These are phyloP conservation scores for Carlito syrichta DNA, from an alignment of 2,113 vertebrate genomes.

Conservation along the genomic window DNA sequence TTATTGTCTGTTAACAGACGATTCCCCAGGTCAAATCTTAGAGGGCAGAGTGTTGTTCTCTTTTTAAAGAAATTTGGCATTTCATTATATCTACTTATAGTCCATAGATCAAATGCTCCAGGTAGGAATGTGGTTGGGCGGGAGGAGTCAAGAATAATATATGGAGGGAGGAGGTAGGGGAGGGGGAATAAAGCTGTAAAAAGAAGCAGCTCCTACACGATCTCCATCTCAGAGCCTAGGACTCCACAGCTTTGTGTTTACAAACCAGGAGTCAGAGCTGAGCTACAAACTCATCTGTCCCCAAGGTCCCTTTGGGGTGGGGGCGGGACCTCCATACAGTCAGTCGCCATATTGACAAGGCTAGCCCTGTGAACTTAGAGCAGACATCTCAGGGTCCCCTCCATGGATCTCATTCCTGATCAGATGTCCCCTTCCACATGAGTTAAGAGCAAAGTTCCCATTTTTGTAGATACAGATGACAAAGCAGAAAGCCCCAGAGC, in stretches of 20 bases:
- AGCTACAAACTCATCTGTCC: not conserved
- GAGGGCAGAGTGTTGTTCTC: not conserved
- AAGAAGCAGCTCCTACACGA: not conserved
- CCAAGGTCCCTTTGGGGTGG: no score
- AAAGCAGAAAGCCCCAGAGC: not conserved
- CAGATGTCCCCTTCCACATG: not conserved
- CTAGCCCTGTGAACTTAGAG: not conserved
- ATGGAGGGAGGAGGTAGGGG: not conserved
- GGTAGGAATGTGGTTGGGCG: slow-evolving; percentile 7
- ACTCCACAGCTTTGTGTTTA: not conserved
- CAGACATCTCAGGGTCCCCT: not conserved
- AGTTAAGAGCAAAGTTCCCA: not conserved
- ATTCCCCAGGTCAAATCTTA: not conserved
- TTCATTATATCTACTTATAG: slow-evolving; percentile 59
- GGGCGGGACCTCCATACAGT: not conserved
- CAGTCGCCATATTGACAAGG: not conserved
- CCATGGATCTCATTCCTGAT: not conserved
- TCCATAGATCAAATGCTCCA: not conserved
- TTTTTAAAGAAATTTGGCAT: slow-evolving; percentile 64
- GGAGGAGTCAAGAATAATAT: not conserved
- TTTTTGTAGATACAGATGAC: not conserved
- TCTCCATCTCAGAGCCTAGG: slow-evolving; percentile 25
- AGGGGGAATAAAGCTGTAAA: slow-evolving; percentile 3
- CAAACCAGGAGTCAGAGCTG: not conserved
- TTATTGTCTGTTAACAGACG: not conserved